Percentiles rank a stretch among this genome's conserved stretches.
phyloP scores from a whole-genome alignment of 2,113 vertebrate genomes.

The Phrynosoma platyrhinos region DNA sequence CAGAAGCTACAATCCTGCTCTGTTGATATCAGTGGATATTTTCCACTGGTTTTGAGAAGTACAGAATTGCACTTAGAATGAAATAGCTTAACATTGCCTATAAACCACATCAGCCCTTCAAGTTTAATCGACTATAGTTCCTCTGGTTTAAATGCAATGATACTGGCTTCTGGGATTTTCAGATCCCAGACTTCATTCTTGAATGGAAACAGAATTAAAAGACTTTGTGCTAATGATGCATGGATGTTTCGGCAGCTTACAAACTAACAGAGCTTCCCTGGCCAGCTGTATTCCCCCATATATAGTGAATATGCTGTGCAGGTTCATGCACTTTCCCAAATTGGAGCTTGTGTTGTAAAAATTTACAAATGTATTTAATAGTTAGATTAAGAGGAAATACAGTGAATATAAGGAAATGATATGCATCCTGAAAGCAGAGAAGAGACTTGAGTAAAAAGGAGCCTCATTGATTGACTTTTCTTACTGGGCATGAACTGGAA shows the following conservation, averaged over 20 bases:
- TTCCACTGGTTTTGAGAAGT: not conserved
- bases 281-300: constrained; percentile 1
- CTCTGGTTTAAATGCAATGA: not conserved
- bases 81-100: not conserved
- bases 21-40: not conserved
- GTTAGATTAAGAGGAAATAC: not conserved
- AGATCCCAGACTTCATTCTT: not conserved
- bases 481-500: not conserved
- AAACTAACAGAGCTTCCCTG: constrained; percentile 1
- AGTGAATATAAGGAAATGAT: not conserved
- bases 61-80: not conserved
- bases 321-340: constrained; percentile 34
- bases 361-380: constrained; percentile 6
- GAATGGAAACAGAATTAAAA: not conserved
- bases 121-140: constrained; percentile 1
- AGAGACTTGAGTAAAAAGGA: not conserved
- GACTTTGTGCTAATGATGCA: rapidly evolving
- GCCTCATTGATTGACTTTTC: not conserved
- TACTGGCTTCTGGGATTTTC: not conserved
- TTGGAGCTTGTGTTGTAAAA: not conserved
- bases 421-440: not conserved
- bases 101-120: not conserved
- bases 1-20: not conserved
- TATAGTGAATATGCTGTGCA: constrained; percentile 8
- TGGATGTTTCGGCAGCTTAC: constrained; percentile 18